phyloP scores from a whole-genome alignment of 2,888 invertebrate genomes.

The Drosophila neonasuta region DNA sequence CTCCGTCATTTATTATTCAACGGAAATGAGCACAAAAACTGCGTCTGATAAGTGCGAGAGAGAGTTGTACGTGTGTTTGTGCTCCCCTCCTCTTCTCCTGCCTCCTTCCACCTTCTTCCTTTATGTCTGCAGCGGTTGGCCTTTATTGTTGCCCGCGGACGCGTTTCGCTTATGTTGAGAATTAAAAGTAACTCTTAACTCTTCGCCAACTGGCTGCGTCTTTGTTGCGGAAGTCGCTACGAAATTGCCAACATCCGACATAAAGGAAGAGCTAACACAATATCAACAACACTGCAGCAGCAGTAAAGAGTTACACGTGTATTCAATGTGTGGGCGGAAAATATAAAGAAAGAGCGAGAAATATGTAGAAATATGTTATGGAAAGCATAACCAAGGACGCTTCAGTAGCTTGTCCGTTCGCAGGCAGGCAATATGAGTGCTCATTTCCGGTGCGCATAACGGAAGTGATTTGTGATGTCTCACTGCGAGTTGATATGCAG shows the following conservation, averaged over 20 bases:
- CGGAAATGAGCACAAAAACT: constrained; percentile 62
- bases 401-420: constrained; percentile 44
- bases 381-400: constrained; percentile 20
- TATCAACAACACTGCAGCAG: constrained; percentile 36
- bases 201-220: constrained; percentile 35
- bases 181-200: constrained; percentile 71
- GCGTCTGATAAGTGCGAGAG: constrained; percentile 20
- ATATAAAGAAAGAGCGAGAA: background rate
- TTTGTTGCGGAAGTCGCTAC: constrained; percentile 58
- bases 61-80: constrained; percentile 3
- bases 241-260: constrained; percentile 71
- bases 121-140: constrained; percentile 5
- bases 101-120: constrained; percentile 13
- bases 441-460: constrained; percentile 57
- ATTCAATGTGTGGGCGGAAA: background rate
- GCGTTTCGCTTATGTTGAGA: constrained; percentile 58
- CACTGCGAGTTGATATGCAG: background rate
- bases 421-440: constrained; percentile 60
- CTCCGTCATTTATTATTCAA: constrained; percentile 57
- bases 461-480: constrained; percentile 56
- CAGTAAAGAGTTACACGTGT: constrained; percentile 24
- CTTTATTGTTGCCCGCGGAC: constrained; percentile 60
- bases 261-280: constrained; percentile 32
- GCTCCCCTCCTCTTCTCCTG: background rate
- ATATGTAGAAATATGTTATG: background rate